Evolutionary conservation across 1,140 invertebrate genomes (phyloP), one percentile per base, ranked within the genome.

Genomic region (Sycophila sp.): DNA sequence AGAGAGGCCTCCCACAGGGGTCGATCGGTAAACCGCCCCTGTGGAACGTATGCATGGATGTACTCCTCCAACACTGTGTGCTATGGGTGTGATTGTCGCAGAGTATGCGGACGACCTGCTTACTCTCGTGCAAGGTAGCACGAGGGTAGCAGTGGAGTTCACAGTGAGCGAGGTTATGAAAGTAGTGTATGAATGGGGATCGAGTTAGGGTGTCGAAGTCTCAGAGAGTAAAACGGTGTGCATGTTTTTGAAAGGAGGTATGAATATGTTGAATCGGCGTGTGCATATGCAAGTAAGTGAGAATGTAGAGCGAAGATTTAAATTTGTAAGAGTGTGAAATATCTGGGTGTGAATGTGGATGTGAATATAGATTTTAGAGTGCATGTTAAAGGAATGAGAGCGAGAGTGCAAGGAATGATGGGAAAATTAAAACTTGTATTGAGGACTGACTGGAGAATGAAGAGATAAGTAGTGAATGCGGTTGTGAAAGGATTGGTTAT

Each of bases 31-130:
- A 72, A 7, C 77, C 74, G 30, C 30, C 49, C 13, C 42, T 77
- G n/a, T 78, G 77, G 75, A 79, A 80, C 28, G 36, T 78, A 0
- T 64, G 69, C 59, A 73, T 78, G 72, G 70, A 80, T 70, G 67
- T 66, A 2, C n/a, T 79, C 10, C 42, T 79, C 22, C 15, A 42
- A 26, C 22, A 36, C 10, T 32, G n/a, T n/a, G n/a, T 78, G 8
- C 7, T 8, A 19, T 30, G 55, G 36, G 36, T 2, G 60, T 22
- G 17, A 62, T 74, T 19, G 56, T 65, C 6, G 67, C 70, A 40
- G 79, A 76, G 1, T 78, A 75, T 71, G 77, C 77, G 1, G 78
- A 79, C 56, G 75, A 79, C 26, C 45, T 77, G 0, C 40, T 70
- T 0, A 34, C 75, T n/a, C 5, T 77, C 7, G 42, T 73, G 10